Conservation (phyloP, 2,888 invertebrate genomes). For the Minunthozetes semirufus region DNA sequence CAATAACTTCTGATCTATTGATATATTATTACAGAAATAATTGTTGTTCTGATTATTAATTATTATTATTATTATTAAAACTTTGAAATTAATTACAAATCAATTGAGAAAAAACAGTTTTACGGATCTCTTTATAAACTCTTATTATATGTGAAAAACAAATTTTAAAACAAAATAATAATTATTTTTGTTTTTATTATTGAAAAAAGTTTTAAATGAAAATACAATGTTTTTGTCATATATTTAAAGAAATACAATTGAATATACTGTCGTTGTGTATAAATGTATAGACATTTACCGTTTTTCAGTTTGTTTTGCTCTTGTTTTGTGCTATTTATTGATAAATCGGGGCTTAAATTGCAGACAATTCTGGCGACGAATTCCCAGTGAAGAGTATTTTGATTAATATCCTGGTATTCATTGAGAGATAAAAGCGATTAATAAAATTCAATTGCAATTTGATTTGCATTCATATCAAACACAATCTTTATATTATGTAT, state of each 20-base stretch:
- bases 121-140: background rate
- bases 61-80: background rate
- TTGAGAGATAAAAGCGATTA: no score
- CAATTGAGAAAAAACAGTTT: background rate
- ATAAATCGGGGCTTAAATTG: no score
- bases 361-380: no score
- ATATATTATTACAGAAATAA: background rate
- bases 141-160: background rate
- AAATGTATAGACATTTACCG: no score
- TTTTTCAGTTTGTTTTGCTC: no score
- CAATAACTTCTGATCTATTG: background rate
- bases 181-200: background rate
- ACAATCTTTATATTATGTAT: background rate
- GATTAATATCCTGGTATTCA: no score
- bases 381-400: no score
- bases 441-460: background rate
- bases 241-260: background rate
- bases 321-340: no score
- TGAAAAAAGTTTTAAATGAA: background rate
- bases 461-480: constrained; percentile 5
- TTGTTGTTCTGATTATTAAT: background rate
- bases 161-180: background rate
- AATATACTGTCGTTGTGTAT: no score
- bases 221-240: background rate
- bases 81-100: background rate